Evolutionary conservation across 2,113 vertebrate genomes (phyloP), one percentile per base, ranked within the genome.

Genomic region (Lanius ludovicianus): DNA sequence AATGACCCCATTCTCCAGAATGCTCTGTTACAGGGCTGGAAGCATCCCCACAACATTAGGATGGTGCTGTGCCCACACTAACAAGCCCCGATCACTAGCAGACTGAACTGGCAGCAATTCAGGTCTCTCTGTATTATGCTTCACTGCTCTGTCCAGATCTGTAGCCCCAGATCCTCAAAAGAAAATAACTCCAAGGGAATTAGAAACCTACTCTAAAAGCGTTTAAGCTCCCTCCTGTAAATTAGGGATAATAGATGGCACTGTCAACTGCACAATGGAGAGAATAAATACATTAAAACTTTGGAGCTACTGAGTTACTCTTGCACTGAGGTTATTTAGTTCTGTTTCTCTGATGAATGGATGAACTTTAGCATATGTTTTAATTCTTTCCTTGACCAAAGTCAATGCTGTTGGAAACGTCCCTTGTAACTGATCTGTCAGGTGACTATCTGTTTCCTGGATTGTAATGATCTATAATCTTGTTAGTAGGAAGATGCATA

Each of bases 401-500:
- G 31, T 35, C 70, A 69, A 24, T 90, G 50, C 19, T 47, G 59
- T 52, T 60, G 68, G 68, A 89, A 95, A 64, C 39, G 55, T 68
- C 80, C 16, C 56, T 87, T 12, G 4, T n/a, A 93, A 59, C 42
- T 56, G 64, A 46, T 82, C 77, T 84, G 52, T 56, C 86, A 90
- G 56, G 0, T 0, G 2, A 57, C 0, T 1, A 75, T 89, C 84
- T 73, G 57, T 82, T 91, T 95, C 84, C 70, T 2, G 11, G 27
- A 30, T 53, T 76, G 14, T 30, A 82, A 79, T 21, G 37, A 42
- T 76, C 84, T 64, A 25, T 79, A 87, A 87, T 89, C 91, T 83
- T 85, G 31, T 87, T 93, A 95, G 70, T 65, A 53, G 23, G 25
- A 92, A 96, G 74, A 79, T 84, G 81, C 70, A 89, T 79, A 82